Evolutionary conservation across 2,797 vertebrate species (phyloP), one percentile per base, ranked within the genome.

Genomic region (Paratrypauchen microcephalus): DNA sequence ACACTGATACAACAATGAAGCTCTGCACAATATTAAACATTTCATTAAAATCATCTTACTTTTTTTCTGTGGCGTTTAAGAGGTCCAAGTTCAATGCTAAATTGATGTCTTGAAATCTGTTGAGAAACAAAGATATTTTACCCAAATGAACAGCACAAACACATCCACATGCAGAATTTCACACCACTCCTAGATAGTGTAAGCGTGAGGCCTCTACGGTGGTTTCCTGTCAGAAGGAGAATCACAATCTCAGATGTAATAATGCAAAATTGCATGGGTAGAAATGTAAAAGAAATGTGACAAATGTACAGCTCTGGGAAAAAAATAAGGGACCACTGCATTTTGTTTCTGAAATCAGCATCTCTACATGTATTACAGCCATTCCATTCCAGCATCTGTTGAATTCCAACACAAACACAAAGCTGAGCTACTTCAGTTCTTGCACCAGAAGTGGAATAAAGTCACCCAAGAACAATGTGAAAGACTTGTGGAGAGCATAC

Each of bases 81-180:
- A 67, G 26, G 68, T 74, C 70, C 77, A 68, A 21, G 70, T 54
- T 62, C 69, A 64, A 8, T 32, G 69, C 4, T 61, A 62, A 62
- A 57, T 65, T 7, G 6, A 66, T 36, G 60, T 68, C 65, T 65
- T 69, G 67, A 74, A 80, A 80, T 86, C 86, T 84, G 83, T 77
- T 72, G 65, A 78, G 71, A 74, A 83, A 85, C n/a, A 77, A 48
- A 57, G 75, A 28, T 41, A 41, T 30, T 56, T 79, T 69, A 84
- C 64, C 79, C 47, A 80, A 67, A 76, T n/a, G 57, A 64, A 72
- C 74, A 71, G 72, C 48, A 54, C 36, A 68, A 66, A 54, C 65
- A 8, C 63, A 68, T 62, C 24, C 59, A 63, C 59, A 58, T 32
- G 65, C 45, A 77, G 68, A 60, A 70, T 66, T 56, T 76, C 69